Conservation (phyloP, 2,888 invertebrate genomes). For the Sialis lutaria region DNA sequence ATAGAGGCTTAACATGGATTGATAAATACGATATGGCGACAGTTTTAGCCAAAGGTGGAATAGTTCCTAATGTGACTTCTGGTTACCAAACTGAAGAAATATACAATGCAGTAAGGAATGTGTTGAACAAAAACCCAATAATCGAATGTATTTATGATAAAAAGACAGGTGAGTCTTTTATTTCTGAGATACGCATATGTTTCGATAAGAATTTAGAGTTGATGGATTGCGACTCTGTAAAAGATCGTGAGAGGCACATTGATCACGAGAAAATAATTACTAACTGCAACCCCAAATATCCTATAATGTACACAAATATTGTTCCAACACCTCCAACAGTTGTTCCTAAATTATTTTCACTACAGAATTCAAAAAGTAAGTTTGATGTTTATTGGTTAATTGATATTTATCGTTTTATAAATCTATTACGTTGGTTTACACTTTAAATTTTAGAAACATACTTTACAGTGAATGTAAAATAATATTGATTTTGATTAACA, state of each 20-base stretch:
- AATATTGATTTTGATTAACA: no score
- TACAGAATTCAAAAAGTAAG: neutral
- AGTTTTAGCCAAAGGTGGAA: conserved; percentile 34
- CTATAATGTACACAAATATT: conserved; percentile 36
- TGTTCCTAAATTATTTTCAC: neutral
- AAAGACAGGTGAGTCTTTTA: conserved; percentile 33
- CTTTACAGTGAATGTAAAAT: no score
- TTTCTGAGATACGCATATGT: conserved; percentile 58
- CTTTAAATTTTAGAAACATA: conserved; percentile 21
- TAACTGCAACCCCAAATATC: conserved; percentile 36
- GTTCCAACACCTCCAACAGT: conserved; percentile 21
- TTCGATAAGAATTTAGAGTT: conserved; percentile 46
- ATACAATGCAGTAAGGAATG: conserved; percentile 31
- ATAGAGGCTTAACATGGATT: conserved; percentile 40
- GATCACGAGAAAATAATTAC: conserved; percentile 30
- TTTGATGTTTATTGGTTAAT: conserved; percentile 17
- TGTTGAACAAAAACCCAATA: conserved; percentile 37
- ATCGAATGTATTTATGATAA: conserved; percentile 46
- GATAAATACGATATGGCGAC: conserved; percentile 39
- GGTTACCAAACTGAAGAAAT: conserved; percentile 30
- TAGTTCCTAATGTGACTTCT: conserved; percentile 31
- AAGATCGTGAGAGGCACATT: conserved; percentile 13
- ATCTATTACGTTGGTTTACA: conserved; percentile 44
- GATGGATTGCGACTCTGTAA: conserved; percentile 45
- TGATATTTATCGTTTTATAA: conserved; percentile 34